Evolutionary conservation across 2,797 vertebrate species (phyloP).

Genomic region (Fratercula arctica): DNA sequence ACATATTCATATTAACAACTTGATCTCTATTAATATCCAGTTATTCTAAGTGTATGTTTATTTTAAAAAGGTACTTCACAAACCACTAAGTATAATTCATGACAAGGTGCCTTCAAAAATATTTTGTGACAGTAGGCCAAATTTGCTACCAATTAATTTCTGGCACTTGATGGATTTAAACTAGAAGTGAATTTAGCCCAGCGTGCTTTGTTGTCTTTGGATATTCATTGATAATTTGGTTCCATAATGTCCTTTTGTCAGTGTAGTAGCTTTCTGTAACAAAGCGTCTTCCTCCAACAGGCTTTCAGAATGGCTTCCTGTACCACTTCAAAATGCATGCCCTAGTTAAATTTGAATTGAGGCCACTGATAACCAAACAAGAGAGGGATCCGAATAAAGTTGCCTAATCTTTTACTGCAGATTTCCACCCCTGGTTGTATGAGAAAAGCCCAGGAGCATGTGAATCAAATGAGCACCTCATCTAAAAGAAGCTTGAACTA

Average conservation of each 20-base stretch:
- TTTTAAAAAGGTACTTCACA: not conserved
- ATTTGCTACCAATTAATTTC: not conserved
- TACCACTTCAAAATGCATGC: not conserved
- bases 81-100: not conserved
- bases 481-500: not conserved
- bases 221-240: not conserved
- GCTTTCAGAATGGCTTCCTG: not conserved
- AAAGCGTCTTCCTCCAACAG: not conserved
- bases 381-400: not conserved
- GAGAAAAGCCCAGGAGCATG: not conserved
- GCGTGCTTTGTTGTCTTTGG: not conserved
- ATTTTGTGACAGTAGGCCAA: not conserved
- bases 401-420: not conserved
- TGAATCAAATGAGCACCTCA: not conserved
- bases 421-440: not conserved
- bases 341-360: not conserved
- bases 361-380: not conserved
- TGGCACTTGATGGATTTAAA: not conserved
- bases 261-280: not conserved
- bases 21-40: not conserved
- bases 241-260: not conserved
- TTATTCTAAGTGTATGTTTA: not conserved
- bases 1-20: not conserved
- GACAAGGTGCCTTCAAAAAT: not conserved
- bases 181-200: not conserved